Evolutionary conservation across 2,113 vertebrate genomes (phyloP).

Genomic region (Pavo muticus): DNA sequence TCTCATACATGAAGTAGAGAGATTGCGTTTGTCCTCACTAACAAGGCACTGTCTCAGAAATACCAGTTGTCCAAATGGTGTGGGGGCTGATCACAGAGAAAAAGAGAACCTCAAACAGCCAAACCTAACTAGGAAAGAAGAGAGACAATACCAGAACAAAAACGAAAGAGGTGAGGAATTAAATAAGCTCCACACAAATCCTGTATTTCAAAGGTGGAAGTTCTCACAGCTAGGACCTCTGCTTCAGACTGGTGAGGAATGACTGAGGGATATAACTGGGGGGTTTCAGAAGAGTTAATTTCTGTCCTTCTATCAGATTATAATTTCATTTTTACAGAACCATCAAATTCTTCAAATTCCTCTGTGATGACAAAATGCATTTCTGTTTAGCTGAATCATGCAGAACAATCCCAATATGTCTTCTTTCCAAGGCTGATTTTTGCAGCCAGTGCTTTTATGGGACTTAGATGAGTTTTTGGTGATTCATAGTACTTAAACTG

Average conservation of each 20-base stretch:
- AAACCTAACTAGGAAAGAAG: not conserved
- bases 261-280: not conserved
- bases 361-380: slow-evolving; percentile 75
- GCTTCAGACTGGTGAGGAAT: not conserved
- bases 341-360: slow-evolving; percentile 62
- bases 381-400: slow-evolving; percentile 78
- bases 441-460: slow-evolving; percentile 77
- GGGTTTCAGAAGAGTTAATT: not conserved
- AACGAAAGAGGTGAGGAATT: not conserved
- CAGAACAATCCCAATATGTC: slow-evolving; percentile 72
- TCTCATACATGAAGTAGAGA: not conserved
- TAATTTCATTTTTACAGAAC: slow-evolving; percentile 68
- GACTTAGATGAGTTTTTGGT: slow-evolving; percentile 82
- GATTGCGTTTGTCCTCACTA: not conserved
- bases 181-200: not conserved
- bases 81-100: not conserved
- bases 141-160: not conserved
- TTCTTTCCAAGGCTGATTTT: slow-evolving; percentile 74
- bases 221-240: not conserved
- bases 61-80: not conserved
- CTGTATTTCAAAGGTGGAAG: not conserved
- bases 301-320: slow-evolving; percentile 35
- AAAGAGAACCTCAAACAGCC: not conserved
- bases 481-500: slow-evolving; percentile 84
- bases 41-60: not conserved